Evolutionary conservation across 2,113 vertebrate genomes (phyloP), one percentile per base, ranked within the genome.

Genomic region (rat (Rattus norvegicus)): DNA sequence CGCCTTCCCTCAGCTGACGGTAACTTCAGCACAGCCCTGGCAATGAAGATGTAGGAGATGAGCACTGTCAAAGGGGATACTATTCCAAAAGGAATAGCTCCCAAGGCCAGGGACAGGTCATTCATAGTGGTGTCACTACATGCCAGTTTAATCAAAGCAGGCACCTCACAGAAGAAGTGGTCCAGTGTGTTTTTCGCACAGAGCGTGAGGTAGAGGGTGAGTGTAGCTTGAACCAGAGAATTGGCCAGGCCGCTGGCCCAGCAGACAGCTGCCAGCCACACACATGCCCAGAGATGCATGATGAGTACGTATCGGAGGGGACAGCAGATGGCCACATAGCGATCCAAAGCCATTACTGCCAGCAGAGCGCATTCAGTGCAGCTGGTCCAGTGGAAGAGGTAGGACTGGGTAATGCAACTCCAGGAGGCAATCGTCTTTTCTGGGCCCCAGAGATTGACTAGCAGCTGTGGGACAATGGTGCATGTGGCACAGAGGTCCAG

Each of bases 131-230:
- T 98, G 59, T 97, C 92, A 39, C 11, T 72, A 43, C 95, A 97
- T 8, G 95, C 83, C 69, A 97, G 19, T n/a, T 97, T 93, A 81
- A 97, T 67, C 24, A 97, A 61, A 49, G 56, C 93, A 11, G 95
- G 95, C 7, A 97, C 79, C 72, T 96, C 95, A 26, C 94, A 97
- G 91, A 97, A 98, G 86, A 97, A 97, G 56, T 95, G 92, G n/a
- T 97, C 80, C 0, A 97, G 3, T 7, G 2, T 94, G 61, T 94
- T 77, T 43, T 2, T 76, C 6, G 93, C 65, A 47, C 96, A 97
- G 7, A 33, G 22, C 1, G 93, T 93, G 24, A 97, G 81, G 75
- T 80, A 59, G 13, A 97, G 8, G 14, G 70, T 92, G 80, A 96
- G 61, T 4, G 39, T 90, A 22, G 94, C 36, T n/a, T 98, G 91